These are phyloP conservation scores for Ramazzottius varieornatus DNA, from an alignment of 2,888 invertebrate species.

Conservation along the genomic window DNA sequence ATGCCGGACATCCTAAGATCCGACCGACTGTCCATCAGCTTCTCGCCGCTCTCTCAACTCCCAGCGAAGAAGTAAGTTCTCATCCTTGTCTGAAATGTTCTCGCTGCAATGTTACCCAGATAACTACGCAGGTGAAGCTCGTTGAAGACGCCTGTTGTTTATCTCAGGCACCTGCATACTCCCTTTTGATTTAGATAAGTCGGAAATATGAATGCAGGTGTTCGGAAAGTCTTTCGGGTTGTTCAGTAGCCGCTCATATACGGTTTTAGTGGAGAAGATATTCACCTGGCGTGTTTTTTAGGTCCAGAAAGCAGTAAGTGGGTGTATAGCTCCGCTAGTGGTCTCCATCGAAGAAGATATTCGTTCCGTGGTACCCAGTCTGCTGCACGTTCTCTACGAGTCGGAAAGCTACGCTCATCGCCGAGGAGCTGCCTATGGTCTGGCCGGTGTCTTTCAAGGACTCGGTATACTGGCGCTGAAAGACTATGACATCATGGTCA, in stretches of 20 bases:
- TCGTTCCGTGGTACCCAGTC: slow-evolving; percentile 53
- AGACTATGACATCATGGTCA: slow-evolving; percentile 80
- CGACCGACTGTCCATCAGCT: slow-evolving; percentile 76
- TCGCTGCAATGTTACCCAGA: not conserved
- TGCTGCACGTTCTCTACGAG: slow-evolving; percentile 58
- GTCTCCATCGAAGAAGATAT: slow-evolving; percentile 74
- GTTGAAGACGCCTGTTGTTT: too few species aligned
- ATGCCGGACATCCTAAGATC: slow-evolving; percentile 58
- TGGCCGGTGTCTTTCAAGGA: slow-evolving; percentile 82
- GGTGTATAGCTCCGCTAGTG: slow-evolving; percentile 75
- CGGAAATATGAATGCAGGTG: too few species aligned
- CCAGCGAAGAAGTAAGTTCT: slow-evolving; percentile 53
- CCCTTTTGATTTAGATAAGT: too few species aligned
- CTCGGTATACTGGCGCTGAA: slow-evolving; percentile 80
- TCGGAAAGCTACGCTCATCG: slow-evolving; percentile 74
- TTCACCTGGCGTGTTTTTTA: too few species aligned
- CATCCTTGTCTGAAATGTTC: not conserved
- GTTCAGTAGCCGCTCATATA: too few species aligned
- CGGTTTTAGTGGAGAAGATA: too few species aligned
- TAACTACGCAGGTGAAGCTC: too few species aligned
- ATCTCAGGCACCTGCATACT: too few species aligned
- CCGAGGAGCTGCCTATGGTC: slow-evolving; percentile 84
- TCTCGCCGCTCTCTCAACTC: slow-evolving; percentile 69
- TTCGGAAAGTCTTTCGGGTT: too few species aligned
- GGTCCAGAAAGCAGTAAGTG: slow-evolving; percentile 90